phyloP scores from a whole-genome alignment of 2,113 vertebrate genomes.

The Dendropsophus ebraccatus region DNA sequence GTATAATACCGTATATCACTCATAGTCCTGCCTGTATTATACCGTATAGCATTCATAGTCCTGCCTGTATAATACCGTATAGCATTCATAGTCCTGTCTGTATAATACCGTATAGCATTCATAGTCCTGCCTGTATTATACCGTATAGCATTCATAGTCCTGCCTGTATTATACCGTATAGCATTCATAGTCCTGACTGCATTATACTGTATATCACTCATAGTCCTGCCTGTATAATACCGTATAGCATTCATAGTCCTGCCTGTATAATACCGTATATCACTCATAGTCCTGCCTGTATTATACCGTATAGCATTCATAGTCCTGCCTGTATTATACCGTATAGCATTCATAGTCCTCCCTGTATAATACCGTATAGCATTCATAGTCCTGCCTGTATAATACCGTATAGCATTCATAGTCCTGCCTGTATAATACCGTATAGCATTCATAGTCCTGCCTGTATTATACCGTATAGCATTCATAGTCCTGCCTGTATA shows the following conservation, averaged over 20 bases:
- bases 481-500: neutral
- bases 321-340: neutral
- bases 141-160: no score
- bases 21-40: neutral
- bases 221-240: neutral
- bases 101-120: neutral
- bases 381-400: accelerated
- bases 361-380: neutral
- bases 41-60: neutral
- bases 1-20: neutral
- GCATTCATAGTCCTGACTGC: accelerated
- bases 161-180: neutral
- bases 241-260: neutral
- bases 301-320: constrained; percentile 2
- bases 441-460: no score
- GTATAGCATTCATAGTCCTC: neutral
- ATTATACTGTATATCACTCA: neutral
- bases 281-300: neutral
- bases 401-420: neutral
- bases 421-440: neutral
- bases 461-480: neutral
- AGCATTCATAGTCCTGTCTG: no score
- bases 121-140: neutral
- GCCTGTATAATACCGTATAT: neutral
- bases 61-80: neutral